Percentiles rank a stretch among this genome's conserved stretches.
Conservation (phyloP, 2,888 invertebrate species). For the Gandaritis pyraliata region DNA sequence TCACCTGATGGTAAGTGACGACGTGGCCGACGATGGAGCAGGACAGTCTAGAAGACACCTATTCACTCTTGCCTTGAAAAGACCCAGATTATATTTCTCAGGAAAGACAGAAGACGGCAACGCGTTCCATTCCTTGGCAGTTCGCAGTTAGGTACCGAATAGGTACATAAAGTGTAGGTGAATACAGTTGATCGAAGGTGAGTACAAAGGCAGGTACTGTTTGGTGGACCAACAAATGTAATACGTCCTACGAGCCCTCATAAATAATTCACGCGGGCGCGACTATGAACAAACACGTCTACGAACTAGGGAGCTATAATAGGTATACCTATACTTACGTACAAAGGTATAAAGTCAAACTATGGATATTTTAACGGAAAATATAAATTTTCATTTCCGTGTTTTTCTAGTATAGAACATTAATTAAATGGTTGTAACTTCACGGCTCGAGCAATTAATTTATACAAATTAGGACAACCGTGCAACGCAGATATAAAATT, state of each 20-base stretch:
- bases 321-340: neutral
- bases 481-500: constrained; percentile 35
- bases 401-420: constrained; percentile 34
- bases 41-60: too few species aligned
- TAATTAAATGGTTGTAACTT: constrained; percentile 44
- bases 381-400: constrained; percentile 34
- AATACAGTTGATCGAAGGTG: too few species aligned
- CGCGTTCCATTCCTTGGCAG: too few species aligned
- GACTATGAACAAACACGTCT: constrained; percentile 18
- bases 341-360: neutral
- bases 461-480: constrained; percentile 47
- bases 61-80: too few species aligned
- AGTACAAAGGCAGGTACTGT: too few species aligned
- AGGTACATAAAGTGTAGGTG: too few species aligned
- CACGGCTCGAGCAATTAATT: constrained; percentile 46
- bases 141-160: too few species aligned
- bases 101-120: too few species aligned
- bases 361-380: constrained; percentile 16
- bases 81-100: too few species aligned
- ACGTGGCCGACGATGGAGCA: too few species aligned
- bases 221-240: constrained; percentile 19
- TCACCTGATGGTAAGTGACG: too few species aligned
- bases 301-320: neutral
- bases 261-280: constrained; percentile 34
- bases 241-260: constrained; percentile 32